These are phyloP conservation scores for Archaeoteleia sp. DNA, from an alignment of 2,888 invertebrate species.

Conservation along the genomic window DNA sequence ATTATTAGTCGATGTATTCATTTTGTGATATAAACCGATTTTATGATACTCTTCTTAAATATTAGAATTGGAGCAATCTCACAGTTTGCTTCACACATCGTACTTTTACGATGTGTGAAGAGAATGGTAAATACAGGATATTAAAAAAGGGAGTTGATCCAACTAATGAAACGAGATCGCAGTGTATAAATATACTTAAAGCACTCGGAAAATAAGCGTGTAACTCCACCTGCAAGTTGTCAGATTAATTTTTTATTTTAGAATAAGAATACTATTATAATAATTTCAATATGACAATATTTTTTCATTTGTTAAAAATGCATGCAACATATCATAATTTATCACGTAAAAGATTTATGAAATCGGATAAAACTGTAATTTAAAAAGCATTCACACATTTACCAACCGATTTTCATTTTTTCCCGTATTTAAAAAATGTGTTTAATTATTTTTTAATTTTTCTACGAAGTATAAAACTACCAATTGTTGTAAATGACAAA, in stretches of 20 bases:
- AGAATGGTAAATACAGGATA: constrained; percentile 28
- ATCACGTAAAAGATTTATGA: too few species aligned
- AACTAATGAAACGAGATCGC: constrained; percentile 32
- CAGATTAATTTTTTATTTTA: too few species aligned
- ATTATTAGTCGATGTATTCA: constrained; percentile 16
- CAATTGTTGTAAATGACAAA: too few species aligned
- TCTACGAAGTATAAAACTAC: too few species aligned
- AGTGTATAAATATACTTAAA: constrained; percentile 26
- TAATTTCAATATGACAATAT: too few species aligned
- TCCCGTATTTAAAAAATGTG: too few species aligned
- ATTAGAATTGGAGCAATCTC: constrained; percentile 32
- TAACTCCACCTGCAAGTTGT: constrained; percentile 11
- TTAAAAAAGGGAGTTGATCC: constrained; percentile 20
- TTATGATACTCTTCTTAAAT: too few species aligned
- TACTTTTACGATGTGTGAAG: constrained; percentile 37
- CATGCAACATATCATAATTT: constrained; percentile 9
- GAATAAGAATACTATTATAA: too few species aligned
- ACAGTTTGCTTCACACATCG: constrained; percentile 19
- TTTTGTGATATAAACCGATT: constrained; percentile 16
- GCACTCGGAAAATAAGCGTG: constrained; percentile 20
- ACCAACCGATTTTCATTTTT: too few species aligned
- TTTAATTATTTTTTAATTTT: too few species aligned
- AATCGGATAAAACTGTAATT: too few species aligned
- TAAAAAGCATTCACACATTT: too few species aligned
- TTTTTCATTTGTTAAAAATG: constrained; percentile 15